Evolutionary conservation across 2,888 invertebrate species (phyloP).

Genomic region (Cactoblastis cactorum): DNA sequence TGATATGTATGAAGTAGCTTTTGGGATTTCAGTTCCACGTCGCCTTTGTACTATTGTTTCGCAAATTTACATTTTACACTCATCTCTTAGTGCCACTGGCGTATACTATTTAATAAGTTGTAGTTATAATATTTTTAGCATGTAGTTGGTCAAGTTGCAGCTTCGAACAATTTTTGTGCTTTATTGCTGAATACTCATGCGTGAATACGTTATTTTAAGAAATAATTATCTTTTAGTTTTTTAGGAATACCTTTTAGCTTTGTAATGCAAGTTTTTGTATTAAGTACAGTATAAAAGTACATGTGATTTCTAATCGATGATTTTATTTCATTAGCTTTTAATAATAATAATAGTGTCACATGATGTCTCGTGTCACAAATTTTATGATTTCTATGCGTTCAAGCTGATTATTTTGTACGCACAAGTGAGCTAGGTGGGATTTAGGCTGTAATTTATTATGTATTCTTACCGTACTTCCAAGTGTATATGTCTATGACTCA

Average conservation of each 20-base stretch:
- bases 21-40: constrained; percentile 45
- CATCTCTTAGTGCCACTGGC: constrained; percentile 73
- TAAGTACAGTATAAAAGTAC: constrained; percentile 75
- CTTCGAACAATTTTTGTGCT: constrained; percentile 76
- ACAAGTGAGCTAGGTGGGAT: constrained; percentile 22
- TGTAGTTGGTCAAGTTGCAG: constrained; percentile 74
- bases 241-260: constrained; percentile 47
- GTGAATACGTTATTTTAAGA: constrained; percentile 71
- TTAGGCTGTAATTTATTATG: too few species aligned
- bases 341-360: constrained; percentile 31
- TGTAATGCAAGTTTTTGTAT: constrained; percentile 67
- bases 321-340: constrained; percentile 56
- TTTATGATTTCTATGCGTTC: constrained; percentile 31
- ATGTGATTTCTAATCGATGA: constrained; percentile 70
- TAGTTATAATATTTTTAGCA: constrained; percentile 45
- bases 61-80: constrained; percentile 52
- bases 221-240: constrained; percentile 43
- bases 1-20: constrained; percentile 58
- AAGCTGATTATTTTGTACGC: constrained; percentile 31
- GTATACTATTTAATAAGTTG: constrained; percentile 49
- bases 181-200: constrained; percentile 78
- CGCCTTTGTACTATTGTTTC: constrained; percentile 48
- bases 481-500: too few species aligned
- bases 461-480: too few species aligned
- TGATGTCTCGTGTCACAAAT: constrained; percentile 46